Base-by-base conservation (phyloP, 2,888 invertebrate genomes). In the Apomyelois bistriatella region DNA sequence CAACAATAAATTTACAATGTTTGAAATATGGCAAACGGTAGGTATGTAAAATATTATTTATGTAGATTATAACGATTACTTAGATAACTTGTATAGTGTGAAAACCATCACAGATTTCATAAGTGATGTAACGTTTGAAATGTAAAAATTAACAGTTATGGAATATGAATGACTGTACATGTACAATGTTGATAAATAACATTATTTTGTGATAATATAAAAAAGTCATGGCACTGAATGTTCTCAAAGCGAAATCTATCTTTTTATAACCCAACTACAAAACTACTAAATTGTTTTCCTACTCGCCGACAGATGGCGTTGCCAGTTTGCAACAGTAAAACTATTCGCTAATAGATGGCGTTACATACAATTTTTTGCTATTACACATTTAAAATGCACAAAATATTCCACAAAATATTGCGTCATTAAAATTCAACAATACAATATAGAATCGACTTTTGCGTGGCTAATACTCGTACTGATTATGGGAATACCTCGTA, bases 401-500 rank as follows among this genome's bases (percentile, higher is more conserved):
- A 78, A 79, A 82, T 85, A 88, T 87, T 87, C 85, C 85, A 77
- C 79, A 79, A 76, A 85, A 43, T 81, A 82, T 80, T 77, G 79
- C 72, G 68, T 77, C 78, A 78, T 75, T 79, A 15, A 76, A 73
- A 70, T 81, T 79, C 79, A 80, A 74, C 65, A 68, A 76, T 65
- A 64, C 58, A 67, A 69, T 68, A 79, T 78, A 79, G 76, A 88
- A 84, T 86, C 82, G 72, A 80, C 71, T 67, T 75, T 68, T 75
- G 76, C 72, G 65, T 72, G 78, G 71, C 74, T 81, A 78, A 78
- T 72, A 82, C 80, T 73, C 74, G 85, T 82, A 85, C 81, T 81
- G 84, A 71, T 74, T 74, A 76, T 78, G 81, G 79, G 84, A 86
- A 85, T 88, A 88, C 86, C 89, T 89, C 88, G 87, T 88, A 86